Evolutionary conservation across 2,797 vertebrate species (phyloP).

Genomic region (Octomys mimax): DNA sequence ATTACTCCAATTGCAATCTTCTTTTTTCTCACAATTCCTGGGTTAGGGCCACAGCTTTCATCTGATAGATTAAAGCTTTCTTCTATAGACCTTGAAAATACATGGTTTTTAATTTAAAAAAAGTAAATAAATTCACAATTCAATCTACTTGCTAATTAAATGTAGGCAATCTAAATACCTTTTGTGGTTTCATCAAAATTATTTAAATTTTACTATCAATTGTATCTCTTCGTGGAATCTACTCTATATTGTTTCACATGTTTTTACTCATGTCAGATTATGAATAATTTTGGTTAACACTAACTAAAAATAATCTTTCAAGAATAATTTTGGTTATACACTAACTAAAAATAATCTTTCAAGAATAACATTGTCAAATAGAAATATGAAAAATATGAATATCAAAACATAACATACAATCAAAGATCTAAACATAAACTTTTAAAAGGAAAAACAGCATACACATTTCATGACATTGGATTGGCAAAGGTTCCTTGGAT

Average conservation of each 20-base stretch:
- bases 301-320: not conserved
- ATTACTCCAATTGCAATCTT: constrained; percentile 99
- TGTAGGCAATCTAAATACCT: constrained; percentile 56
- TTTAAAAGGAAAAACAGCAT: constrained; percentile 20
- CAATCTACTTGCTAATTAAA: constrained; percentile 67
- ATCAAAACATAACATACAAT: not conserved
- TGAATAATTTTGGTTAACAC: not conserved
- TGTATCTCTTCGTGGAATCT: constrained; percentile 42
- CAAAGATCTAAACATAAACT: constrained; percentile 34
- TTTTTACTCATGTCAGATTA: constrained; percentile 29
- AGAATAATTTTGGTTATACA: not conserved
- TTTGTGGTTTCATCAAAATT: constrained; percentile 38
- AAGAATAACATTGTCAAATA: constrained; percentile 6
- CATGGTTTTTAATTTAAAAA: constrained; percentile 67
- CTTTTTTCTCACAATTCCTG: constrained; percentile 96
- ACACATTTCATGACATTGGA: constrained; percentile 1
- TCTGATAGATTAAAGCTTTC: constrained; percentile 99
- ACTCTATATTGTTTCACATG: not conserved
- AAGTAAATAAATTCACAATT: constrained; percentile 59
- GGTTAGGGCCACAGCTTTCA: constrained; percentile 94
- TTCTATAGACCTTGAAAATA: constrained; percentile 95
- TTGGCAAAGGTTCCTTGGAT: constrained; percentile 44
- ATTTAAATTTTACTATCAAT: constrained; percentile 45
- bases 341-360: not conserved
- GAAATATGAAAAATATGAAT: constrained; percentile 41